phyloP scores from a whole-genome alignment of 2,797 vertebrate species.

The Falco concolor region DNA sequence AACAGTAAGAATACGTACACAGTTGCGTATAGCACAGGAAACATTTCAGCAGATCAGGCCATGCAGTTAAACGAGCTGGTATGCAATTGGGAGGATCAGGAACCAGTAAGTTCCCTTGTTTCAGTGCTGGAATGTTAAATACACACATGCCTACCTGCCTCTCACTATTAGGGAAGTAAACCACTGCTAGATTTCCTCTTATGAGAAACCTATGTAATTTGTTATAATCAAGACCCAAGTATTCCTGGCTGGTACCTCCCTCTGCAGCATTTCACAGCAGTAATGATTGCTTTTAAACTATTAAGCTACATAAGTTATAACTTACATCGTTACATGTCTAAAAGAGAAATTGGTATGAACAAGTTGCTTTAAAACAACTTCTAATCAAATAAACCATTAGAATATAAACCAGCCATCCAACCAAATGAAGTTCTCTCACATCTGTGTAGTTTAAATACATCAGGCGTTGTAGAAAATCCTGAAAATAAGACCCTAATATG shows the following conservation, averaged over 20 bases:
- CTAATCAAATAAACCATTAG: neutral
- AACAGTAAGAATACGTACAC: fast-evolving
- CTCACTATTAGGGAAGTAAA: neutral
- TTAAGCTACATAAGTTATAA: neutral
- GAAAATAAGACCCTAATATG: neutral
- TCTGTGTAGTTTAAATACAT: neutral
- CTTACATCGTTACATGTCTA: neutral
- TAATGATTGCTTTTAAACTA: neutral
- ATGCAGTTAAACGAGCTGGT: neutral
- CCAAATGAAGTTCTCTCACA: neutral
- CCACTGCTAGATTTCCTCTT: neutral
- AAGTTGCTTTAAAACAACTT: neutral
- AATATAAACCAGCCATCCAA: neutral
- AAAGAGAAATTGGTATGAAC: neutral
- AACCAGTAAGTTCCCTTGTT: neutral
- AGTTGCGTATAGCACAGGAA: neutral
- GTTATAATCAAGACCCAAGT: neutral
- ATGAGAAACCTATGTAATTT: fast-evolving
- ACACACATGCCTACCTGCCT: neutral
- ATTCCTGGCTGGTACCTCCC: neutral
- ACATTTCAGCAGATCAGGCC: neutral
- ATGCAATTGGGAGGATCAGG: neutral
- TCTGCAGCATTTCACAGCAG: neutral
- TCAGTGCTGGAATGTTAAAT: neutral
- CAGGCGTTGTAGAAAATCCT: neutral